phyloP scores from a whole-genome alignment of 2,797 vertebrate species.

The Pipistrellus nathusii region DNA sequence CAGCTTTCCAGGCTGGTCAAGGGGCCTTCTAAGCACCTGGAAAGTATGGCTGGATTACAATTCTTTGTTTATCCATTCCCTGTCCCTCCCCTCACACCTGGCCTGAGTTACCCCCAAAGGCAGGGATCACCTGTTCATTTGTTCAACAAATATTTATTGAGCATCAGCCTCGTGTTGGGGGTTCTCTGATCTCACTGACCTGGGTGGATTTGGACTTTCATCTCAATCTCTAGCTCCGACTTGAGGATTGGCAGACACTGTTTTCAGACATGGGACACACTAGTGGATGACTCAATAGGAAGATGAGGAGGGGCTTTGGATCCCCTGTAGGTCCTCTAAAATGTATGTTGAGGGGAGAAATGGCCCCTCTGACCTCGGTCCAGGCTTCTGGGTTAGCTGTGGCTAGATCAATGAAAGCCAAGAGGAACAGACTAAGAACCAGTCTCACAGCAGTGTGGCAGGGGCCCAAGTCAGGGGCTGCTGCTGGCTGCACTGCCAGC shows the following conservation, averaged over 20 bases:
- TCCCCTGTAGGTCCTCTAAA: not conserved
- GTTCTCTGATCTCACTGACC: accelerated
- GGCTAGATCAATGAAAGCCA: not conserved
- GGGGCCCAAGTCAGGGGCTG: no score
- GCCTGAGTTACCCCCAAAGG: not conserved
- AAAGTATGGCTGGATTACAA: not conserved
- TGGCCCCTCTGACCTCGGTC: not conserved
- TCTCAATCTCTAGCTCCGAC: not conserved
- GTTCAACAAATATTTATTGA: not conserved
- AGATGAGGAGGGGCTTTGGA: not conserved
- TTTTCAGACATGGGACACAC: accelerated
- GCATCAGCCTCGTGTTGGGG: accelerated
- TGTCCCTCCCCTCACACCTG: not conserved
- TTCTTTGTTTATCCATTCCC: not conserved
- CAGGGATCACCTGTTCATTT: not conserved
- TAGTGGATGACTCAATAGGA: not conserved
- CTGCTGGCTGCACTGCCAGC: not conserved
- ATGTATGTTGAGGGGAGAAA: not conserved
- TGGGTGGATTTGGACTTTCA: not conserved
- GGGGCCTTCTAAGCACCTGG: not conserved
- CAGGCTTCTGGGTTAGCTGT: not conserved
- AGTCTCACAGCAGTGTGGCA: not conserved
- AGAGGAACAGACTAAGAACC: not conserved
- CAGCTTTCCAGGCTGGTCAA: not conserved
- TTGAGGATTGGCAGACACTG: not conserved